phyloP scores from a whole-genome alignment of 2,888 invertebrate genomes.

The Oscheius sp. region DNA sequence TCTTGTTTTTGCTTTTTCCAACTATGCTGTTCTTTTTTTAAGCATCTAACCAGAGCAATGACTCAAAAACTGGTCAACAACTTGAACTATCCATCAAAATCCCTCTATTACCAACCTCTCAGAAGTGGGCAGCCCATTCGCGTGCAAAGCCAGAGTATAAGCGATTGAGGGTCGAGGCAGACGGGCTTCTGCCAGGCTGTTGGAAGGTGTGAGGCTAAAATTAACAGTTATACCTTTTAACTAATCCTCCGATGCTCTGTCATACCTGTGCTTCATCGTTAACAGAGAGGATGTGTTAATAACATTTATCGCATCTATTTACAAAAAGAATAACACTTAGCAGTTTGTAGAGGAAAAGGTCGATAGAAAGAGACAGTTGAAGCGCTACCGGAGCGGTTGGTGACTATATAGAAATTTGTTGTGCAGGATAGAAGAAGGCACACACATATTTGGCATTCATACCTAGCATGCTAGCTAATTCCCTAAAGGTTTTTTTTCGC shows the following conservation, averaged over 20 bases:
- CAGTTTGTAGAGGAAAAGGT: neutral
- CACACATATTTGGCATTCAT: too few relatives aligned
- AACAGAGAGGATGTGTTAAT: slow-evolving; percentile 25
- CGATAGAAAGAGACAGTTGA: neutral
- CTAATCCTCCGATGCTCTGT: neutral
- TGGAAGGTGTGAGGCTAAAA: slow-evolving; percentile 47
- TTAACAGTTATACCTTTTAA: neutral
- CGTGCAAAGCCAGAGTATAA: slow-evolving; percentile 58
- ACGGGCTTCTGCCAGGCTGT: slow-evolving; percentile 49
- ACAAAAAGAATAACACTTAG: slow-evolving; percentile 26
- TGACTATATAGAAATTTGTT: slow-evolving; percentile 10
- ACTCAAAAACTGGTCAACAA: too few relatives aligned
- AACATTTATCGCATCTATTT: slow-evolving; percentile 31
- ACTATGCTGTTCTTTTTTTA: neutral
- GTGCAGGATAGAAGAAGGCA: slow-evolving; percentile 22
- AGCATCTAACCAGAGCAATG: too few relatives aligned
- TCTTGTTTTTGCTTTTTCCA: neutral
- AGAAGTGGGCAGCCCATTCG: slow-evolving; percentile 57
- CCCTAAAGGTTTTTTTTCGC: neutral
- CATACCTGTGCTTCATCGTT: slow-evolving; percentile 18
- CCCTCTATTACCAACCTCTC: slow-evolving; percentile 48
- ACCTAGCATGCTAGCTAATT: slow-evolving; percentile 12
- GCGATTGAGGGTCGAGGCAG: slow-evolving; percentile 58
- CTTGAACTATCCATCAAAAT: too few relatives aligned
- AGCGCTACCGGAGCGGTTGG: slow-evolving; percentile 27